These are phyloP conservation scores for Drosophila greeni DNA, from an alignment of 2,888 invertebrate species.

Conservation along the genomic window DNA sequence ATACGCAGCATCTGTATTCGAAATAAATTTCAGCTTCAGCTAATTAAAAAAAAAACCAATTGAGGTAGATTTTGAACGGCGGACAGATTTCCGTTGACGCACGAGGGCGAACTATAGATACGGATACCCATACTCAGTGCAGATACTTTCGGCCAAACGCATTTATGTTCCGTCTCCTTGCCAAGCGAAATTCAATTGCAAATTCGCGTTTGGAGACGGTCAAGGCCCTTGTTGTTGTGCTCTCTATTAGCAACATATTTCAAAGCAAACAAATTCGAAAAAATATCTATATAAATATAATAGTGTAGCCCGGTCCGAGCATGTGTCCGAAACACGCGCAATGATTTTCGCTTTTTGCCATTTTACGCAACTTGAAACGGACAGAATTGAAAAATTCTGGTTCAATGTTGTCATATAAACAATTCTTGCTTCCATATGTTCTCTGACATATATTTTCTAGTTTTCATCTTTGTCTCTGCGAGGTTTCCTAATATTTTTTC, in stretches of 20 bases:
- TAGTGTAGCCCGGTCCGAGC: slow-evolving; percentile 10
- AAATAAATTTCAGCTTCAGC: slow-evolving; percentile 23
- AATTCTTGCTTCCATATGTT: slow-evolving; percentile 28
- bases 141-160: slow-evolving; percentile 39
- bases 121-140: slow-evolving; percentile 9
- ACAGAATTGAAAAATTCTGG: slow-evolving; percentile 41
- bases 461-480: slow-evolving; percentile 49
- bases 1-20: slow-evolving; percentile 17
- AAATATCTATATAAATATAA: slow-evolving; percentile 12
- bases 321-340: slow-evolving; percentile 56
- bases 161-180: slow-evolving; percentile 47
- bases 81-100: slow-evolving; percentile 73
- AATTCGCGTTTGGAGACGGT: slow-evolving; percentile 54
- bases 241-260: slow-evolving; percentile 51
- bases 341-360: slow-evolving; percentile 39
- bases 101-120: slow-evolving; percentile 44
- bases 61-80: slow-evolving; percentile 46
- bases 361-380: slow-evolving; percentile 52
- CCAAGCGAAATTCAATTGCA: slow-evolving; percentile 54
- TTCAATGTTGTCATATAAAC: slow-evolving; percentile 57
- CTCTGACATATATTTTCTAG: slow-evolving; percentile 37
- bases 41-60: slow-evolving; percentile 60
- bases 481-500: slow-evolving; percentile 43
- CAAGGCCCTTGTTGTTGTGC: slow-evolving; percentile 55
- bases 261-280: slow-evolving; percentile 39